Conservation (phyloP, 2,888 invertebrate species). For the Gymnocheta viridis region DNA sequence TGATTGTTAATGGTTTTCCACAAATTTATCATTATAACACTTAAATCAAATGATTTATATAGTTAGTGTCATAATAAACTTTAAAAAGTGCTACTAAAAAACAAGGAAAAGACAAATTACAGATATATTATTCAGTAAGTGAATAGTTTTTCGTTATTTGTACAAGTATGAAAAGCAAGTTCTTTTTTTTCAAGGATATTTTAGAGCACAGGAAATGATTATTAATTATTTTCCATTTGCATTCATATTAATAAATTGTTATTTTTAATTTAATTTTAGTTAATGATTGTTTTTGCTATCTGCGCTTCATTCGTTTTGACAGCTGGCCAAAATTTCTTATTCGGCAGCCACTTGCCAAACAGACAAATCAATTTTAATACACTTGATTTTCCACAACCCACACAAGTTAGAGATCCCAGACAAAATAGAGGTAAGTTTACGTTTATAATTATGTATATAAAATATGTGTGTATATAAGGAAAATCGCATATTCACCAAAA, state of each 20-base stretch:
- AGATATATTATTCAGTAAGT: neutral
- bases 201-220: neutral
- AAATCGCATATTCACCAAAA: neutral
- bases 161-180: neutral
- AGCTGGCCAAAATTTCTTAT: constrained; percentile 79
- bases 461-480: too few relatives aligned
- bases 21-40: constrained; percentile 58
- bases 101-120: neutral
- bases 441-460: neutral
- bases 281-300: constrained; percentile 78
- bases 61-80: constrained; percentile 9
- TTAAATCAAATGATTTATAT: constrained; percentile 30
- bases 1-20: constrained; percentile 60
- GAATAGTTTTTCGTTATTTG: neutral
- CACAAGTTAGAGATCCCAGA: constrained; percentile 79
- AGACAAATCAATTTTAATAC: constrained; percentile 76
- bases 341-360: constrained; percentile 76
- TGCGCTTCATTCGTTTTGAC: constrained; percentile 78
- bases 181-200: neutral
- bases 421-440: constrained; percentile 80
- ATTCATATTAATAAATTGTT: neutral
- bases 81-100: neutral
- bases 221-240: neutral
- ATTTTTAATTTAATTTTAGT: constrained; percentile 74
- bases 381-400: constrained; percentile 74